These are phyloP conservation scores for Cyphomyrus discorhynchus DNA, from an alignment of 2,113 vertebrate species.

Conservation along the genomic window DNA sequence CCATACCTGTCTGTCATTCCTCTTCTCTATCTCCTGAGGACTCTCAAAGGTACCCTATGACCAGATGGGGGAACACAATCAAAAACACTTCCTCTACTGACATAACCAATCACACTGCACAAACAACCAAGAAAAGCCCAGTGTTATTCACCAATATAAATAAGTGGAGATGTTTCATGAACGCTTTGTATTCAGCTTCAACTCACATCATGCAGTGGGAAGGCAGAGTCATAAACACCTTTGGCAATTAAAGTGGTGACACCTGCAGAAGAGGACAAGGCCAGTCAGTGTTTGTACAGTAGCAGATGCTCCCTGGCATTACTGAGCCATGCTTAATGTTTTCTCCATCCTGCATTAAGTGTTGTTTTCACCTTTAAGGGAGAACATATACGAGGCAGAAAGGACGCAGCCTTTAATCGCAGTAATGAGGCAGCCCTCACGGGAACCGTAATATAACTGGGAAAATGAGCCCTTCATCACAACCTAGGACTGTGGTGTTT, in stretches of 20 bases:
- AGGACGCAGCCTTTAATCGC: not conserved
- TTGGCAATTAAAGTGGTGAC: slow-evolving; percentile 85
- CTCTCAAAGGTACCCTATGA: slow-evolving; percentile 79
- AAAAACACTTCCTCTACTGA: not conserved
- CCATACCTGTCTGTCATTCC: slow-evolving; percentile 87
- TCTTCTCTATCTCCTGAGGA: slow-evolving; percentile 60
- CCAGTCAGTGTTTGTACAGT: not conserved
- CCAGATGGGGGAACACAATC: slow-evolving; percentile 18
- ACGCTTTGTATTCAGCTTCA: not conserved
- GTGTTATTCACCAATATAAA: not conserved
- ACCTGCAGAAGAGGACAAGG: slow-evolving; percentile 55
- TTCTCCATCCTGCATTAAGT: not conserved
- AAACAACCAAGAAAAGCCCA: not conserved
- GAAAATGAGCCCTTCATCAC: not conserved
- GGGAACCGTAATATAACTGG: not conserved
- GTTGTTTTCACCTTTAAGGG: not conserved
- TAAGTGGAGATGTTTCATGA: not conserved
- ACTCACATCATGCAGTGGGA: slow-evolving; percentile 92
- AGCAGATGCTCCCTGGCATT: not conserved
- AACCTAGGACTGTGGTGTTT: not conserved
- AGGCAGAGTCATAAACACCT: slow-evolving; percentile 84
- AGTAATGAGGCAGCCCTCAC: not conserved
- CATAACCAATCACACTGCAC: not conserved
- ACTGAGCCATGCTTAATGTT: not conserved
- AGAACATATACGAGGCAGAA: not conserved